phyloP scores from a whole-genome alignment of 2,113 vertebrate species.

The Chauna torquata region DNA sequence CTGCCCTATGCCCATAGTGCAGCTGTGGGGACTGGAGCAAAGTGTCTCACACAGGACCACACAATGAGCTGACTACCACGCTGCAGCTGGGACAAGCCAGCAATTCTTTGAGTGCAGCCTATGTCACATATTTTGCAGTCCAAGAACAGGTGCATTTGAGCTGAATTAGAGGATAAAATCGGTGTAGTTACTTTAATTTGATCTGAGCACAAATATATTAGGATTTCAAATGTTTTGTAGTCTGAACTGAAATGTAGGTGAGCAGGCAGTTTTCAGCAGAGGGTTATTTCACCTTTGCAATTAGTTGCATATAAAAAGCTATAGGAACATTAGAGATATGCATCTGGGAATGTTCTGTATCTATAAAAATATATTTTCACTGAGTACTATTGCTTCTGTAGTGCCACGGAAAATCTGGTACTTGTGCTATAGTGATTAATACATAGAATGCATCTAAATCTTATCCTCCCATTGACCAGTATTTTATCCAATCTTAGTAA shows the following conservation, averaged over 20 bases:
- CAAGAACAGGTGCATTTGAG: slow-evolving; percentile 63
- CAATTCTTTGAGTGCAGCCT: slow-evolving; percentile 39
- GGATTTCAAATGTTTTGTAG: slow-evolving; percentile 31
- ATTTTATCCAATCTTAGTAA: neutral
- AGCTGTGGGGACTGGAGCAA: slow-evolving; percentile 36
- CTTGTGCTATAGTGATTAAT: neutral
- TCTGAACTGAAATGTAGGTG: slow-evolving; percentile 16
- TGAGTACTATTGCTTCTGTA: neutral
- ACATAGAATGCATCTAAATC: neutral
- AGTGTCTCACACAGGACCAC: slow-evolving; percentile 19
- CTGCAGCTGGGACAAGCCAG: slow-evolving; percentile 56
- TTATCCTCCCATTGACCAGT: neutral
- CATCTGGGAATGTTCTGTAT: neutral
- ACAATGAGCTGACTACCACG: slow-evolving; percentile 57
- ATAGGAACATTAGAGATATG: neutral
- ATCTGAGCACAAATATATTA: slow-evolving; percentile 22
- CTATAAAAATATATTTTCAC: neutral
- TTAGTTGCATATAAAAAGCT: neutral
- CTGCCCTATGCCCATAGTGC: slow-evolving; percentile 27
- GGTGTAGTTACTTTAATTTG: neutral
- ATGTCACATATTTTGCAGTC: slow-evolving; percentile 43
- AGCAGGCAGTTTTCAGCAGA: neutral
- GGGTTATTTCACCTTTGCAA: neutral
- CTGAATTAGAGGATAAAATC: neutral
- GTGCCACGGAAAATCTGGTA: neutral